Evolutionary conservation across 2,797 vertebrate genomes (phyloP).

Genomic region (Huso huso): DNA sequence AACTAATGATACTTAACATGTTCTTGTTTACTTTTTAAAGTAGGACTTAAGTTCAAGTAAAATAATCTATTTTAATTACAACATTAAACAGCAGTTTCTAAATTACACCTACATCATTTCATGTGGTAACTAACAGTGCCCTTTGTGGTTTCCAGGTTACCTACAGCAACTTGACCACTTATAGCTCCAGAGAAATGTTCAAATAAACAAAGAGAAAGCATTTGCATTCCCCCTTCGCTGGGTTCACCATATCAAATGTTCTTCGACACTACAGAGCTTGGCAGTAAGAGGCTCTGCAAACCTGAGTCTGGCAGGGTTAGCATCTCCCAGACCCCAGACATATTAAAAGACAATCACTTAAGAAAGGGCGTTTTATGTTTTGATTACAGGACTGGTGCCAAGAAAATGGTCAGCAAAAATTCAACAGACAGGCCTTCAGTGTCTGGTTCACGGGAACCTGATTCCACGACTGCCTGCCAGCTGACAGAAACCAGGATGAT

Average conservation of each 20-base stretch:
- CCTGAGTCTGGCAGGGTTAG: slow-evolving; percentile 5
- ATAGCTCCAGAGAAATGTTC: slow-evolving; percentile 36
- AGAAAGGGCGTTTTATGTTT: slow-evolving; percentile 16
- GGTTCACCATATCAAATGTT: slow-evolving; percentile 19
- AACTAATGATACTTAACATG: too few species aligned
- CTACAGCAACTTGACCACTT: slow-evolving; percentile 24
- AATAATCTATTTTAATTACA: too few species aligned
- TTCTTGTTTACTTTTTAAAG: too few species aligned
- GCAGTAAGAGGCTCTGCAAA: slow-evolving; percentile 28
- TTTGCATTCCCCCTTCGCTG: too few species aligned
- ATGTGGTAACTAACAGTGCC: too few species aligned
- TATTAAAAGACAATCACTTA: slow-evolving; percentile 19
- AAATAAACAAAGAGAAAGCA: slow-evolving; percentile 15
- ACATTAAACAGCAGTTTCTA: too few species aligned
- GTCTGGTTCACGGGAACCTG: too few species aligned
- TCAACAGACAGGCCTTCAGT: too few species aligned
- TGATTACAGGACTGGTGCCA: slow-evolving; percentile 4
- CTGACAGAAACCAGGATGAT: too few species aligned
- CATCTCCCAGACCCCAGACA: slow-evolving; percentile 19
- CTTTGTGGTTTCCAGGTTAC: not conserved
- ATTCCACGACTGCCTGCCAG: too few species aligned
- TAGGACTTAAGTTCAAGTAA: too few species aligned
- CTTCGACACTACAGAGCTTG: slow-evolving; percentile 31
- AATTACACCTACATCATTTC: too few species aligned
- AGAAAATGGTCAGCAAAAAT: not conserved